These are phyloP conservation scores for Zaprionus lachaisei DNA, from an alignment of 1,140 invertebrate genomes.

Conservation along the genomic window DNA sequence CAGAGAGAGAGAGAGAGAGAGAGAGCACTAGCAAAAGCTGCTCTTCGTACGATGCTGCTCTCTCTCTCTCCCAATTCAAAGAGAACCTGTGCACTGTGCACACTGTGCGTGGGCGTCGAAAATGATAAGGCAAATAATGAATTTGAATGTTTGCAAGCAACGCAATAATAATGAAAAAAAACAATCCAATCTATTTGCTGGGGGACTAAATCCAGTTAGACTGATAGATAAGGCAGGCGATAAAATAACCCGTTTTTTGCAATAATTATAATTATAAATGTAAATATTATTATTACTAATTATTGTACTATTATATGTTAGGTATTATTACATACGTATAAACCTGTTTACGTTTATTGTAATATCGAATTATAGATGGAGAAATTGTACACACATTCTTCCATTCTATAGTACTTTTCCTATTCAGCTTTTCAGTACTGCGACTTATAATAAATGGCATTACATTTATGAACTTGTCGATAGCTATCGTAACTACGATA, in stretches of 20 bases:
- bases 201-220: neutral
- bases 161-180: neutral
- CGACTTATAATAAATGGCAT: no score
- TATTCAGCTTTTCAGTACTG: no score
- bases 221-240: neutral
- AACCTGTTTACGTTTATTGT: no score
- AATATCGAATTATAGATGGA: no score
- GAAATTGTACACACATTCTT: no score
- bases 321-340: no score
- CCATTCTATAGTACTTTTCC: no score
- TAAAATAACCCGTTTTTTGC: neutral
- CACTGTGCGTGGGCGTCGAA: constrained; percentile 17
- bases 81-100: constrained; percentile 3
- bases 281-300: neutral
- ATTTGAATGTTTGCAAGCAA: neutral
- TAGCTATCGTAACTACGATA: no score
- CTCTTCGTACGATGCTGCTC: neutral
- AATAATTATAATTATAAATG: neutral
- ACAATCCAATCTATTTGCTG: neutral
- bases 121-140: neutral
- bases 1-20: neutral
- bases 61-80: neutral
- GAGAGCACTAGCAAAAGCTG: neutral
- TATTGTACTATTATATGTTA: no score
- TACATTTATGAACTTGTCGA: no score